phyloP scores from a whole-genome alignment of 2,888 invertebrate species.

The Leucania comma region DNA sequence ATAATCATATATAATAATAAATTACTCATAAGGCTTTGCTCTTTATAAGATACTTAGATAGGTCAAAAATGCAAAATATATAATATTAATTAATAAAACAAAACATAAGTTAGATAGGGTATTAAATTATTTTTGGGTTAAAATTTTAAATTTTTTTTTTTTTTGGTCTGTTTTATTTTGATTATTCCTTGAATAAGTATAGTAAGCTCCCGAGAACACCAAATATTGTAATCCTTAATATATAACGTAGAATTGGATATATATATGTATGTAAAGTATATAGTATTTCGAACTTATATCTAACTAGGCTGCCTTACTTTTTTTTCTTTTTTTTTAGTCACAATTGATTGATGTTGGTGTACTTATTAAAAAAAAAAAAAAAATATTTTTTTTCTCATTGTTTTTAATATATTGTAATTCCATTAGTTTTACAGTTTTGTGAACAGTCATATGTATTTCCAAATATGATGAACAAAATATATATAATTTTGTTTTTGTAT shows the following conservation, averaged over 20 bases:
- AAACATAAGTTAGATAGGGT: slow-evolving; percentile 65
- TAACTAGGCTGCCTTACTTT: slow-evolving; percentile 63
- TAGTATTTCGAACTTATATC: slow-evolving; percentile 56
- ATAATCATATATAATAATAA: slow-evolving; percentile 51
- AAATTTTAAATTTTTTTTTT: slow-evolving; percentile 20
- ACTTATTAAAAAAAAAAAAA: slow-evolving; percentile 15
- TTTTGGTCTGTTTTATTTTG: slow-evolving; percentile 30
- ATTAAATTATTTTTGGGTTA: slow-evolving; percentile 56
- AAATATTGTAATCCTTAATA: slow-evolving; percentile 68
- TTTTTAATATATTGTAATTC: not conserved
- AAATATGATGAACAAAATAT: not conserved
- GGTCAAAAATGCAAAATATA: slow-evolving; percentile 68
- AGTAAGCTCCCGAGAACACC: slow-evolving; percentile 82
- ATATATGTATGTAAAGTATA: slow-evolving; percentile 63
- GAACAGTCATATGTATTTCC: not conserved
- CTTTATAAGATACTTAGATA: slow-evolving; percentile 63
- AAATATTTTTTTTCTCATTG: no score
- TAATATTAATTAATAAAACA: slow-evolving; percentile 57
- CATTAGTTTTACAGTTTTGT: not conserved
- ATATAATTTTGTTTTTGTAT: not conserved
- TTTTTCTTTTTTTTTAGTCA: slow-evolving; percentile 45
- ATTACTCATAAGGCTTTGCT: slow-evolving; percentile 61
- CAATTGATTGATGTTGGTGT: slow-evolving; percentile 57
- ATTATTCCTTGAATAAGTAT: slow-evolving; percentile 70
- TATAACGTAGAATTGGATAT: slow-evolving; percentile 66